Base-by-base conservation (phyloP, 2,888 invertebrate genomes). In the Ecdyonurus torrentis region DNA sequence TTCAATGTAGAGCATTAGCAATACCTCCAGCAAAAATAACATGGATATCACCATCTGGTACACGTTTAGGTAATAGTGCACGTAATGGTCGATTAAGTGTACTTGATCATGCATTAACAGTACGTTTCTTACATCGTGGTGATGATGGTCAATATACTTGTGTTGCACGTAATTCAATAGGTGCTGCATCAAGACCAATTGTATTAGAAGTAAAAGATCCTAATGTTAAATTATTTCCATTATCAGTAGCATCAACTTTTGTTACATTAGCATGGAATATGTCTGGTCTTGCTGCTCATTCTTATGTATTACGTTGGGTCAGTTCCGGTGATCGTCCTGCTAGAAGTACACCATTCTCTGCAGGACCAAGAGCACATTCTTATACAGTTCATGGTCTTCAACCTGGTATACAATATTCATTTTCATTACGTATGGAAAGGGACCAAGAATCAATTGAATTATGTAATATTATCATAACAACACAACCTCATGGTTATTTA, bases 361-460 rank as follows among this genome's bases (percentile, higher is more conserved):
- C 67, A 1, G 69, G 68, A 18, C 64, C 67, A 18, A 67, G 67
- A 60, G 65, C 72, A 65, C 71, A 71, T 62, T 71, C 70, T 20
- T 75, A 74, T 67, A 75, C 74, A 23, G 70, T 75, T n/a, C 70
- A 70, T 52, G 71, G 73, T 24, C 69, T 76, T 18, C 68, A 70
- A 63, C 73, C 75, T 2, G 67, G 69, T 20, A 72, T 71, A 10
- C 67, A 68, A 2, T 76, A 76, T 66, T 71, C 72, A 63, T 70
- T 75, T 65, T 74, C 74, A 64, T 69, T 75, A 25, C 71, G 72
- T 58, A 69, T 75, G 24, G 70, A 72, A 53, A 25, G 69, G 68
- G 63, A 70, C 68, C 63, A 68, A 67, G 66, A 70, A 50, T 68
- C 70, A 50, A 67, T 73, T 52, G 66, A 69, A 20, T 66, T 75